Evolutionary conservation across 2,797 vertebrate genomes (phyloP).

Genomic region (Hipposideros larvatus): DNA sequence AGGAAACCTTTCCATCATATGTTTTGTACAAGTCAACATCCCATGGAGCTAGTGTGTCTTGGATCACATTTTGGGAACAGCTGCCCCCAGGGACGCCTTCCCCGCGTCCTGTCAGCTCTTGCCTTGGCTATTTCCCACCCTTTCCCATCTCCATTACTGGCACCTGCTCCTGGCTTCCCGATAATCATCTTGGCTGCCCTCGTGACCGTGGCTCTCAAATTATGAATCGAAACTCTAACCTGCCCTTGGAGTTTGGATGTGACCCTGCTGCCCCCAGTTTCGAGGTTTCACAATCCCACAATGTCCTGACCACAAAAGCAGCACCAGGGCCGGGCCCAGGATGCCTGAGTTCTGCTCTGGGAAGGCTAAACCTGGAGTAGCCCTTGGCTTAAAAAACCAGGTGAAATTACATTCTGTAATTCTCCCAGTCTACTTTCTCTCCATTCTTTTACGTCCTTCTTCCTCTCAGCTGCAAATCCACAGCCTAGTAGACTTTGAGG

Average conservation of each 20-base stretch:
- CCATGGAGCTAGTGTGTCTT: not conserved
- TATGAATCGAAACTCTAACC: constrained; percentile 22
- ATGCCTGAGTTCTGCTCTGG: not conserved
- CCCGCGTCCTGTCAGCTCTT: not conserved
- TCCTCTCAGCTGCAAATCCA: not conserved
- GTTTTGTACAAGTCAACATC: not conserved
- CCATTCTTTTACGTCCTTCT: not conserved
- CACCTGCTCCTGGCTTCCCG: not conserved
- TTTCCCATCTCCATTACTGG: not conserved
- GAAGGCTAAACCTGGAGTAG: not conserved
- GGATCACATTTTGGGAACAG: not conserved
- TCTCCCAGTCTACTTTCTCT: not conserved
- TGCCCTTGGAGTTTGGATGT: not conserved
- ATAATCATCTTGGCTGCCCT: not conserved
- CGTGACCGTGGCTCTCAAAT: not conserved
- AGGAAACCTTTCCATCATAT: not conserved
- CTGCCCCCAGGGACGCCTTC: not conserved
- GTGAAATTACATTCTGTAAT: not conserved
- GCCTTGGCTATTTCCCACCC: not conserved
- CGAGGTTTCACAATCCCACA: not conserved
- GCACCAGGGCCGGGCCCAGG: not conserved
- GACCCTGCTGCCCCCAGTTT: not conserved
- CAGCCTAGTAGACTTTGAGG: not conserved
- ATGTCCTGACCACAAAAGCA: not conserved
- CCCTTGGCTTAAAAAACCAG: not conserved